These are phyloP conservation scores for Adelognathus sp. DNA, from an alignment of 2,888 invertebrate genomes.

Conservation along the genomic window DNA sequence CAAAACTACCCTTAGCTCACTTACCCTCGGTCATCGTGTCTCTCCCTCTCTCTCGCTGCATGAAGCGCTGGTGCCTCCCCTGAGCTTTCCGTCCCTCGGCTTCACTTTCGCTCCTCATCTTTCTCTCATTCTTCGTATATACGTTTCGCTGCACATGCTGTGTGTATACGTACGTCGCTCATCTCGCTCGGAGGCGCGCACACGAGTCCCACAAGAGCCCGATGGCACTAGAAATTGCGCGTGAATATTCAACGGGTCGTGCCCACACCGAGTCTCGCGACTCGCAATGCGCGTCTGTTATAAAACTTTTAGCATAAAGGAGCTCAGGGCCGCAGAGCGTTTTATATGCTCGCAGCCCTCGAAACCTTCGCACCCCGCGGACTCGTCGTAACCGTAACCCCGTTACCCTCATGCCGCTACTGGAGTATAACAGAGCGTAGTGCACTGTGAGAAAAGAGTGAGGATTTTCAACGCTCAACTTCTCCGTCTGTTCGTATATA, in stretches of 20 bases:
- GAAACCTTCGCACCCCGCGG: neutral
- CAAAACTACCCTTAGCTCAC: conserved; percentile 13
- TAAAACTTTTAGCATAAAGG: conserved; percentile 63
- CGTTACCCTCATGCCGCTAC: conserved; percentile 36
- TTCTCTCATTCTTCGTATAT: neutral
- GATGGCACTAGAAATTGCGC: conserved; percentile 51
- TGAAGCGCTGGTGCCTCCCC: neutral
- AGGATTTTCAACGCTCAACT: conserved; percentile 20
- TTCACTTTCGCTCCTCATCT: neutral
- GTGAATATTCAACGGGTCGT: conserved; percentile 61
- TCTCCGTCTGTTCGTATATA: neutral
- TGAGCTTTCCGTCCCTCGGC: neutral
- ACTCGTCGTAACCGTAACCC: conserved; percentile 46
- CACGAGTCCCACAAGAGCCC: conserved; percentile 1
- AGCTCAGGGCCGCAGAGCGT: conserved; percentile 55
- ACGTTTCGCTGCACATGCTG: too few species aligned
- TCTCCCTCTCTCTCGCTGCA: neutral
- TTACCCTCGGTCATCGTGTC: neutral
- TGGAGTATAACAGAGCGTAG: neutral
- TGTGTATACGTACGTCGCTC: neutral
- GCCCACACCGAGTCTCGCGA: conserved; percentile 50
- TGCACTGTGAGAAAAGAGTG: conserved; percentile 1
- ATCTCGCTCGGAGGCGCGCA: neutral
- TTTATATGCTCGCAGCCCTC: conserved; percentile 51
- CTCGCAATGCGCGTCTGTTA: conserved; percentile 46